Evolutionary conservation across 2,888 invertebrate species (phyloP), one percentile per base, ranked within the genome.

Genomic region (Tupiocoris notatus): DNA sequence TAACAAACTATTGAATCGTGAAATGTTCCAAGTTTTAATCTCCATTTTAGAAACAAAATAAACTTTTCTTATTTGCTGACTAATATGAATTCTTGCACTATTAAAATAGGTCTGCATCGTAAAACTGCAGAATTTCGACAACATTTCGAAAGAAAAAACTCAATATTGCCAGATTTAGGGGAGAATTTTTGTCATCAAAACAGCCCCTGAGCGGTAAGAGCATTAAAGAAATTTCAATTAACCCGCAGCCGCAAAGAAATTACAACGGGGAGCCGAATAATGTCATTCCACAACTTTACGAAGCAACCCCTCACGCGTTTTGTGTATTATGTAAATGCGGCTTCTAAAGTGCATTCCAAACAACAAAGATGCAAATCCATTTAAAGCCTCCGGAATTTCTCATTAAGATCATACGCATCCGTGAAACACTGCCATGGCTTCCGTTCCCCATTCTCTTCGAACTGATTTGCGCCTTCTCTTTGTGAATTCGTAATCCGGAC

Each of bases 351-450:
- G 70, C 70, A 70, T 70, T 70, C 70, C 61, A 70, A 70, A 70
- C 70, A 70, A 59, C 59, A n/a, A 21, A 61, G 73, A 73, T 73
- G 73, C 73, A 73, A 73, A 73, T 73, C 63, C 73, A 73, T 62
- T 70, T 70, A 59, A 25, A 21, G 63, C 20, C 62, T 23, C 73
- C 73, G 73, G 73, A 73, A 73, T 73, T 73, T 73, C 73, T 63
- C 73, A 73, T 73, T 63, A 73, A 63, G 73, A 73, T 73, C 73
- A 73, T 57, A 73, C 63, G 63, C 62, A 57, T 23, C 63, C 25
- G 59, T 70, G 24, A 24, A 59, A 57, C 24, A 2, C 39, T n/a
- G n/a, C n/a, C n/a, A 39, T 3, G 6, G 39, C 39, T 12, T 7
- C 39, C 39, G 39, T 12, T 39, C 39, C 39, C 39, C 39, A 3